These are phyloP conservation scores for Byasa hedistus DNA, from an alignment of 2,888 invertebrate species.

Conservation along the genomic window DNA sequence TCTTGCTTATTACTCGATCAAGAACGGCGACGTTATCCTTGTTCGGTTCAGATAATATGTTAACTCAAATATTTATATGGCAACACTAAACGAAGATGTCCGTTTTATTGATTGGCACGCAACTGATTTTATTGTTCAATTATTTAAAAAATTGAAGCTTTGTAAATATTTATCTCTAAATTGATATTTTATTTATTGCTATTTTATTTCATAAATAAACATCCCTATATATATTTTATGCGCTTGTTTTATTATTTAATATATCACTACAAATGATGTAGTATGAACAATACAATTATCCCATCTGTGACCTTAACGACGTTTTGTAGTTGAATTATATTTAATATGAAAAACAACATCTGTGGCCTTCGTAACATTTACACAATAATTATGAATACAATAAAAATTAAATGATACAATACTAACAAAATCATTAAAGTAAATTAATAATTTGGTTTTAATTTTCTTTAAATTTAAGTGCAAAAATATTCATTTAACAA, in stretches of 20 bases:
- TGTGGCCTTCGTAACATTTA: conserved; percentile 46
- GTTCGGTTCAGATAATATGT: conserved; percentile 81
- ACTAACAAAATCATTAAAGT: background rate
- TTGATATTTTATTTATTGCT: conserved; percentile 69
- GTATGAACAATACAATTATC: background rate
- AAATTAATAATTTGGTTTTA: no score
- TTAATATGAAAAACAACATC: conserved; percentile 39
- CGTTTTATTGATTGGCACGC: conserved; percentile 41
- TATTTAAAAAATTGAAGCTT: conserved; percentile 50
- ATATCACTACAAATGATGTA: background rate
- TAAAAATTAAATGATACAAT: background rate
- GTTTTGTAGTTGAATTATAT: background rate
- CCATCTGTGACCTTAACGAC: conserved; percentile 23
- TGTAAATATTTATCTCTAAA: conserved; percentile 65
- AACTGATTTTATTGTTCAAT: conserved; percentile 39
- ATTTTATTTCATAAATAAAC: conserved; percentile 62
- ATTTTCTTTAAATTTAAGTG: no score
- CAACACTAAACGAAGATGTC: conserved; percentile 38
- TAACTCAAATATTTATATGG: conserved; percentile 35
- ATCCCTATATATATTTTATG: conserved; percentile 64
- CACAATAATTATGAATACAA: background rate
- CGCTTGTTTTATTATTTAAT: conserved; percentile 44
- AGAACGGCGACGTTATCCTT: conserved; percentile 89
- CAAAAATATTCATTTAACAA: no score
- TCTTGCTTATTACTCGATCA: conserved; percentile 89